These are phyloP conservation scores for Psilanteris sp. DNA, from an alignment of 1,140 invertebrate genomes.

Conservation along the genomic window DNA sequence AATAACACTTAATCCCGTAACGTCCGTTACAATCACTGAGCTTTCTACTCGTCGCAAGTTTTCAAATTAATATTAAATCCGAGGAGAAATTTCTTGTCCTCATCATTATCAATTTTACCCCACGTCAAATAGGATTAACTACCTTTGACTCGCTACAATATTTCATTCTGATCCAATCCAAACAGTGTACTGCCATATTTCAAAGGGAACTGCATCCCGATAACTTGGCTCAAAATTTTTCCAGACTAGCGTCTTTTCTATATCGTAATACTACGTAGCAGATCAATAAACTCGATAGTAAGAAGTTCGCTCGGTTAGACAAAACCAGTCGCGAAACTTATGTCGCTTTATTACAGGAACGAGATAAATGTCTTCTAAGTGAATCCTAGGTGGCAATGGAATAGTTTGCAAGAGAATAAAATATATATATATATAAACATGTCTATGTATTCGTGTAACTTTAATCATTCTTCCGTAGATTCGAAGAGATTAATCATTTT, in stretches of 20 bases:
- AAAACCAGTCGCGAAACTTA: slow-evolving; percentile 20
- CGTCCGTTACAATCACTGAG: slow-evolving; percentile 5
- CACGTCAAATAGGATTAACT: slow-evolving; percentile 33
- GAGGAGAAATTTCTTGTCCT: slow-evolving; percentile 2
- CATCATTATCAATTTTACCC: slow-evolving; percentile 35
- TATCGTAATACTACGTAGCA: slow-evolving; percentile 15
- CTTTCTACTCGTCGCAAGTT: slow-evolving; percentile 6
- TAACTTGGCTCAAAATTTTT: slow-evolving; percentile 11
- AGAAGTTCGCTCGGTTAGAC: slow-evolving; percentile 20
- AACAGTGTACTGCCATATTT: slow-evolving; percentile 17
- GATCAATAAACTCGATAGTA: slow-evolving; percentile 41
- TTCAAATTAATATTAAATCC: slow-evolving; percentile 33
- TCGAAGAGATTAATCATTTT: no score
- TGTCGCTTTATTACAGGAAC: slow-evolving; percentile 14
- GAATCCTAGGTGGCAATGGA: background rate
- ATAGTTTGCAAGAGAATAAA: background rate
- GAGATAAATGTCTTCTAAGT: background rate
- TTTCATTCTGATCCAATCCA: slow-evolving; percentile 37
- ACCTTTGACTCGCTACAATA: slow-evolving; percentile 21
- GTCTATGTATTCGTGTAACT: no score
- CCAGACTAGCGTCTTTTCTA: slow-evolving; percentile 19
- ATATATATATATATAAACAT: background rate
- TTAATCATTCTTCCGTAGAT: no score
- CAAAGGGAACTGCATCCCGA: slow-evolving; percentile 16
- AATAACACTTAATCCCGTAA: slow-evolving; percentile 21